Conservation (phyloP, 1,140 invertebrate species). For the Portunus trituberculatus region DNA sequence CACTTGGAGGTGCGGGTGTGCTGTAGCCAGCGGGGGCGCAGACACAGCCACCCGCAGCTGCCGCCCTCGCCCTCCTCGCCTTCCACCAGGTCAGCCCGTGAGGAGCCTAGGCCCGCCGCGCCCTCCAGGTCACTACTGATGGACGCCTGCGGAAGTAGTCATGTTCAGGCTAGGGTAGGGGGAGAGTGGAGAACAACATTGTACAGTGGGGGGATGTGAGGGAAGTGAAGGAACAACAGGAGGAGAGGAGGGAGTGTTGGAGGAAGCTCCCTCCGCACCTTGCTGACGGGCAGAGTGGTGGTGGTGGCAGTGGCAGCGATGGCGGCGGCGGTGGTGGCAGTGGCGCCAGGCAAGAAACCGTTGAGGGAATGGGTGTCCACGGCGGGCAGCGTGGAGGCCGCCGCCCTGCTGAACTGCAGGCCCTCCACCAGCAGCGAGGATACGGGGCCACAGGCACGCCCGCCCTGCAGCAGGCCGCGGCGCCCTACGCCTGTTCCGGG, state of each 20-base stretch:
- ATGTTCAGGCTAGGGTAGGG: background rate
- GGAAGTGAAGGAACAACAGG: background rate
- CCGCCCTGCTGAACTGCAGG: background rate
- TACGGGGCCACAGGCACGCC: too few species aligned
- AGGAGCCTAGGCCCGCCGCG: constrained; percentile 37
- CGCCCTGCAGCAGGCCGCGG: too few species aligned
- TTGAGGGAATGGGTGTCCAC: background rate
- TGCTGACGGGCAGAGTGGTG: background rate
- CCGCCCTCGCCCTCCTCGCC: constrained; percentile 78
- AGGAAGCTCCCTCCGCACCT: background rate
- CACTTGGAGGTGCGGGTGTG: constrained; percentile 83
- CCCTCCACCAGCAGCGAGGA: background rate
- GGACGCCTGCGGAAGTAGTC: constrained; percentile 35
- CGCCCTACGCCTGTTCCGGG: too few species aligned
- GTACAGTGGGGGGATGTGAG: background rate
- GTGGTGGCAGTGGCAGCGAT: background rate
- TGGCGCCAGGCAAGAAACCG: background rate
- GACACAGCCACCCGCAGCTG: constrained; percentile 85
- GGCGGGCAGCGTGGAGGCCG: background rate
- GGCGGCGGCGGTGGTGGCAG: background rate
- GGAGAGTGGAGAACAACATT: background rate
- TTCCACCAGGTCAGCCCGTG: constrained; percentile 71
- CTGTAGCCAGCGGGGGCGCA: constrained; percentile 87
- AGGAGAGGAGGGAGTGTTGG: background rate
- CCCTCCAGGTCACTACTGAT: constrained; percentile 38